These are phyloP conservation scores for Peucedramus taeniatus DNA, from an alignment of 2,113 vertebrate genomes.

Conservation along the genomic window DNA sequence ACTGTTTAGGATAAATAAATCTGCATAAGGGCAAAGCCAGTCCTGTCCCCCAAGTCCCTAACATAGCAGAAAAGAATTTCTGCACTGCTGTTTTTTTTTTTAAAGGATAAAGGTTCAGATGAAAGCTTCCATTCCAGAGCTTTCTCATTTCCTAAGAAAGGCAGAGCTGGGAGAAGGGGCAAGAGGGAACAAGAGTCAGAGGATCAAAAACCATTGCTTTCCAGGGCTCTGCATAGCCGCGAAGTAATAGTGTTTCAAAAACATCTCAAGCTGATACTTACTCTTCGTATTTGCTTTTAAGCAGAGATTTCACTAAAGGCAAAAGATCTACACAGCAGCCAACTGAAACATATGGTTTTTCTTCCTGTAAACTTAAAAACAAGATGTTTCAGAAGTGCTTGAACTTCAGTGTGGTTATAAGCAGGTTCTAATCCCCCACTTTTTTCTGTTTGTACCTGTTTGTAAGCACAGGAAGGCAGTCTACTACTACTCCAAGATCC, in stretches of 20 bases:
- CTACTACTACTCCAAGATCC: conserved; percentile 88
- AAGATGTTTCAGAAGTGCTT: conserved; percentile 30
- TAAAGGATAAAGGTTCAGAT: background rate
- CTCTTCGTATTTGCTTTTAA: conserved; percentile 90
- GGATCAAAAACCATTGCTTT: background rate
- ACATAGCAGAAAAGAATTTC: background rate
- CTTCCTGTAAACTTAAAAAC: conserved; percentile 83
- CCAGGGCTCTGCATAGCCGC: background rate
- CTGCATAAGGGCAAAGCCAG: background rate
- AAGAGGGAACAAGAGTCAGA: background rate
- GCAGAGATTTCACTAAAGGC: conserved; percentile 84
- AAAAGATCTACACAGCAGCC: conserved; percentile 93
- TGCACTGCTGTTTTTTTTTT: background rate
- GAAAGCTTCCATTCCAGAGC: background rate
- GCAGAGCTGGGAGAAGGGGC: background rate
- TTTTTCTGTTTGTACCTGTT: conserved; percentile 79
- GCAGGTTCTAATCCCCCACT: background rate
- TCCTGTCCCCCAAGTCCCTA: background rate
- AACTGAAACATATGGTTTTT: conserved; percentile 80
- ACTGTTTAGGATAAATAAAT: background rate
- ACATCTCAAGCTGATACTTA: conserved; percentile 69
- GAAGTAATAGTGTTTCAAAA: background rate
- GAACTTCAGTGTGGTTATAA: background rate
- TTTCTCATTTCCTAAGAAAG: background rate
- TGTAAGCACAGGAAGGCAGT: conserved; percentile 90